phyloP scores from a whole-genome alignment of 1,140 invertebrate species.

The Drosophila aff. region DNA sequence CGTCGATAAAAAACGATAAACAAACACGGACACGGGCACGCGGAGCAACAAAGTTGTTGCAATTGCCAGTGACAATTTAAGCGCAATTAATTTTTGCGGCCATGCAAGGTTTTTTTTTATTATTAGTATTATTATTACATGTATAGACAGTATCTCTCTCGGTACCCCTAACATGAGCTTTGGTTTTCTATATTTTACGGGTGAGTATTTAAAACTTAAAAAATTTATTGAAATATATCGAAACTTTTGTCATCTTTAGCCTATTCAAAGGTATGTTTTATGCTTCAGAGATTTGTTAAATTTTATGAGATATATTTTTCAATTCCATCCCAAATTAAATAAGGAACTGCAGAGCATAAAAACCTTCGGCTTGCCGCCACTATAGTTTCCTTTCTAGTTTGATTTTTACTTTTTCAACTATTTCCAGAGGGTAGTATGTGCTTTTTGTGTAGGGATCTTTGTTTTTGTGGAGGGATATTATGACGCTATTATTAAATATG shows the following conservation, averaged over 20 bases:
- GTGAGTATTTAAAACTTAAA: background rate
- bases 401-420: background rate
- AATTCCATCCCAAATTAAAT: background rate
- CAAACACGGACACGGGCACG: constrained; percentile 35
- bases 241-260: no score
- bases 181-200: background rate
- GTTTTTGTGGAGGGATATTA: constrained; percentile 51
- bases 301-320: no score
- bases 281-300: no score
- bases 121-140: background rate
- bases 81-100: constrained; percentile 73
- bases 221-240: background rate
- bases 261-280: no score
- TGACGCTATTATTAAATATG: constrained; percentile 77
- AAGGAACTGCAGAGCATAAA: background rate
- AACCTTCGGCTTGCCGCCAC: background rate
- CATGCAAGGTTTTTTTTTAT: constrained; percentile 36
- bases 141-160: background rate
- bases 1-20: constrained; percentile 69
- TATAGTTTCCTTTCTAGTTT: background rate
- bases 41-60: constrained; percentile 58
- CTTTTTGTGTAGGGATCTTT: constrained; percentile 15
- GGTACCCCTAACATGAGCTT: background rate
- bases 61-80: constrained; percentile 74
- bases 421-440: background rate